Evolutionary conservation across 2,797 vertebrate species (phyloP), one percentile per base, ranked within the genome.

Genomic region (Platyrinchus mystaceus): DNA sequence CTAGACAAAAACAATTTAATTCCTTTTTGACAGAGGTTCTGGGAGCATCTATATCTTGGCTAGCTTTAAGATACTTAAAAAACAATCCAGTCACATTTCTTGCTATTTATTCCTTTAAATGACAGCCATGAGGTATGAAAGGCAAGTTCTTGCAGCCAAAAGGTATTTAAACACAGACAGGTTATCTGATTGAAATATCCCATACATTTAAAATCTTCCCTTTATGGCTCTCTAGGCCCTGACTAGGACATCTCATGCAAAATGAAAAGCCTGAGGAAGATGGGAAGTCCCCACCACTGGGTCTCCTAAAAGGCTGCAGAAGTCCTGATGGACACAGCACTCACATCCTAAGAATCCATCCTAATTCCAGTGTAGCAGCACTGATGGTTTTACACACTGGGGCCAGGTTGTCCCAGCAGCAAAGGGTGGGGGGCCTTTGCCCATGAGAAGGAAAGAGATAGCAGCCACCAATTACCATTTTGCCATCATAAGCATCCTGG

Each of bases 1-100:
- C 27, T 55, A 73, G 49, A 82, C 69, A 67, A 88, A 89, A 93
- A 63, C 28, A 56, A 85, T 70, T 87, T 73, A 7, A 62, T 90
- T 77, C 74, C 16, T 87, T 84, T 89, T 87, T 89, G 79, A 79
- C 87, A 96, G 89, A 96, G 82, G 82, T 92, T 91, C 89, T 77
- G 22, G 87, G 64, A 85, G 39, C 66, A 88, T 74, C 76, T 81
- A 4, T 80, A 58, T 46, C 71, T 91, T 94, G 56, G 91, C 60
- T 77, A 75, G 64, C 73, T 86, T 94, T 75, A 91, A 80, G 76
- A 85, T 93, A 89, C 73, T 92, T 91, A 63, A 74, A 79, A 90
- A 91, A 12, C 79, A 93, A 94, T 87, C 84, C 58, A 32, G 69
- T 60, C 64, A 32, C 87, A 83, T 85, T 62, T 89, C 87, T 87